Evolutionary conservation across 2,888 invertebrate genomes (phyloP), one percentile per base, ranked within the genome.

Genomic region (Tipula lateralis): DNA sequence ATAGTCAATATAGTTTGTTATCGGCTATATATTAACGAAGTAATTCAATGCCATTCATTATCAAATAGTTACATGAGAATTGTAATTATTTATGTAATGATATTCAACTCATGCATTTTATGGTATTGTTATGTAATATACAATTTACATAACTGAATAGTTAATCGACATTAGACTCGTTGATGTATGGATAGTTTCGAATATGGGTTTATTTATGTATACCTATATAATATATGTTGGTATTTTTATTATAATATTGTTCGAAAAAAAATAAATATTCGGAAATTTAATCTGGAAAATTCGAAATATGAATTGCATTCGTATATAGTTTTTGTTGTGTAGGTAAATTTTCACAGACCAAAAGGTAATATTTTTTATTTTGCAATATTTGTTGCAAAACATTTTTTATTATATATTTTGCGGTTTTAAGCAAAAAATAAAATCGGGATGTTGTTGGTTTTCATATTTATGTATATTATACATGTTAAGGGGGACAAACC

Each of bases 41-140:
- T 66, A 66, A 66, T 66, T 66, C 66, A 66, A 66, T 66, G 66
- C 24, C 24, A 66, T 66, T 66, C 66, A 66, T 66, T 66, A 66
- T 66, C 66, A 9, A 66, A 24, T 66, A 66, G 66, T 66, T 66
- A 66, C 66, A 66, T 66, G 66, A 66, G 24, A 66, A 66, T 66
- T 66, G 24, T 66, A 66, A 66, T 66, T 66, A 66, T 66, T 2
- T 24, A 9, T 66, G 24, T 66, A 66, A 66, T 66, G 66, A 9
- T 66, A 66, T 66, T 66, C 66, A 66, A 66, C 66, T 19, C 24
- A 66, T 66, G 66, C 9, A 66, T 39, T 13, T 9, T 39, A 13
- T 13, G 4, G 39, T 39, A 39, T 50, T 50, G 50, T 66, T 66
- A 66, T 66, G 66, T 66, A 66, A 66, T 66, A 66, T 66, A 24